These are phyloP conservation scores for Orthonevra nobilis DNA, from an alignment of 2,888 invertebrate species.

Conservation along the genomic window DNA sequence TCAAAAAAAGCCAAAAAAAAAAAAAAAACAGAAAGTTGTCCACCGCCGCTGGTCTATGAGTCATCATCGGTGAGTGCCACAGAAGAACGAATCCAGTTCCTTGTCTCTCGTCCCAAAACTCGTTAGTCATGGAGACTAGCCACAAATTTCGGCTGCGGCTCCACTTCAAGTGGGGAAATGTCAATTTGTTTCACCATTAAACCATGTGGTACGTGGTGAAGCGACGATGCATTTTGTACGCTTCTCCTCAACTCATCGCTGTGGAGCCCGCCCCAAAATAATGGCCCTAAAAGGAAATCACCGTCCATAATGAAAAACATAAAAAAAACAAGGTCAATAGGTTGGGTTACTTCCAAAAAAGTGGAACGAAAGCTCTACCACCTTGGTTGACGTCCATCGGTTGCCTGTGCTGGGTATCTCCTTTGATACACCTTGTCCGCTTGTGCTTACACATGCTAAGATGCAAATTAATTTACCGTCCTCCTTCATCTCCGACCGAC, in stretches of 20 bases:
- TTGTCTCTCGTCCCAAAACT: conserved; percentile 32
- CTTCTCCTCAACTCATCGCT: conserved; percentile 30
- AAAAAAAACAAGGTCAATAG: conserved; percentile 61
- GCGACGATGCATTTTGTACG: conserved; percentile 18
- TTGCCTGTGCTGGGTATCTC: background rate
- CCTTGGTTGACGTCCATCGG: background rate
- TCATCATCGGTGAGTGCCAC: conserved; percentile 26
- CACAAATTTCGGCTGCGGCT: conserved; percentile 37
- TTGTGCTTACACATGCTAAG: conserved; percentile 30
- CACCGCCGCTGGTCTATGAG: conserved; percentile 31
- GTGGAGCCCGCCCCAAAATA: background rate
- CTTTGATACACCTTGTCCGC: background rate
- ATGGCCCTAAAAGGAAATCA: conserved; percentile 6
- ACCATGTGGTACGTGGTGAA: conserved; percentile 5
- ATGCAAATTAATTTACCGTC: conserved; percentile 55
- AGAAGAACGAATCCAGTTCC: conserved; percentile 44
- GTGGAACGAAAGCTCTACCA: conserved; percentile 51
- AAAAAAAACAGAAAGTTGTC: conserved; percentile 56
- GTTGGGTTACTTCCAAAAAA: conserved; percentile 46
- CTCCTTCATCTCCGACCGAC: conserved; percentile 10
- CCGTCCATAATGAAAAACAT: conserved; percentile 2
- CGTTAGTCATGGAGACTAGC: conserved; percentile 41
- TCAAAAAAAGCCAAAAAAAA: conserved; percentile 1
- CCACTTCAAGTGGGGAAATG: conserved; percentile 46
- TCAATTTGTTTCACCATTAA: conserved; percentile 42